Evolutionary conservation across 2,797 vertebrate species (phyloP), one percentile per base, ranked within the genome.

Genomic region (Rachycentron canadum): DNA sequence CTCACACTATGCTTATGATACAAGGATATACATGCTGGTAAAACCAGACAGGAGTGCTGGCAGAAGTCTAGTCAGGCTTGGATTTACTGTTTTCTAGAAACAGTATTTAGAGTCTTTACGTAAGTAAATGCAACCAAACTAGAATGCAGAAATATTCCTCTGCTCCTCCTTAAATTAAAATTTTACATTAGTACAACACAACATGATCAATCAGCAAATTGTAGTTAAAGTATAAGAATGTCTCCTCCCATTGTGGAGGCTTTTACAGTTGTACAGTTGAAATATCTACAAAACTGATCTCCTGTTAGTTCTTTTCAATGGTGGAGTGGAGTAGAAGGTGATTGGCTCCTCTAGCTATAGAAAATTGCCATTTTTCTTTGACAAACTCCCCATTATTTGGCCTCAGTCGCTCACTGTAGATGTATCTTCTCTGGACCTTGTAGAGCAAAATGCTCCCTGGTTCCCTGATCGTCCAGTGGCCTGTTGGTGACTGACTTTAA

Each of bases 1-100:
- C 65, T 71, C 62, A 77, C 66, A 73, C 60, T 65, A 2, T 57
- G 49, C 32, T 71, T 40, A 64, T 73, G 65, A 59, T 66, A 21
- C 56, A 40, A 43, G 49, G 7, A 21, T 58, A 50, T 21, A 25
- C 23, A 28, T 23, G 9, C 38, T 64, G 52, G 45, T 60, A 45
- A 62, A 76, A 56, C 32, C 40, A 63, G 19, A 3, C 25, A 38
- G 21, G 25, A 64, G 43, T 61, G 50, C 14, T 52, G 3, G 26
- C 30, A 49, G 26, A 11, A 16, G 12, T 25, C 9, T 64, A 57
- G 26, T 70, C 40, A 32, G 55, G 64, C 19, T 50, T 17, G 36
- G 38, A 55, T 60, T 71, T 55, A 14, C 19, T 43, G 8, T 40
- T 78, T 49, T 21, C 4, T 36, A n/a, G 8, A 53, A 30, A n/a